A percentile compares a stretch with the other conserved stretches of the same genome.
phyloP scores from a whole-genome alignment of 2,888 invertebrate genomes.

The Biston stratarius region DNA sequence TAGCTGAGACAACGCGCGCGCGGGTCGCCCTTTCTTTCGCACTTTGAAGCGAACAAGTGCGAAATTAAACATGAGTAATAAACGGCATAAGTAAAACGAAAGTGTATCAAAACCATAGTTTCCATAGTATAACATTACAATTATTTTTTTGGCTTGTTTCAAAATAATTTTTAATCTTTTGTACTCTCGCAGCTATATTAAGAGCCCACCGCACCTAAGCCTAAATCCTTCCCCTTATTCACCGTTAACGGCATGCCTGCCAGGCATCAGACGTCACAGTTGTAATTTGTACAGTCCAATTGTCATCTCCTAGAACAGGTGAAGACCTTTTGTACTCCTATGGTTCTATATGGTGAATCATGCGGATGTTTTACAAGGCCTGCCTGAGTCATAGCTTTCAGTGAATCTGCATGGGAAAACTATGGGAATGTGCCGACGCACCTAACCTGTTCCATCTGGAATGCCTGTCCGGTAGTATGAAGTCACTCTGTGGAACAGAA shows the following conservation, averaged over 20 bases:
- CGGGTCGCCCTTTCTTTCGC: no score
- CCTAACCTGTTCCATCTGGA: constrained; percentile 36
- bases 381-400: constrained; percentile 56
- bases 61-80: no score
- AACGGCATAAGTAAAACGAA: no score
- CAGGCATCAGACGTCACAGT: constrained; percentile 46
- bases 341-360: constrained; percentile 53
- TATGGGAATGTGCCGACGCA: constrained; percentile 53
- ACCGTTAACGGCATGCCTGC: constrained; percentile 50
- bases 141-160: no score
- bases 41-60: no score
- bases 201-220: constrained; percentile 5
- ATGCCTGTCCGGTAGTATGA: constrained; percentile 27
- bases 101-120: no score
- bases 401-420: constrained; percentile 60
- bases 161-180: no score
- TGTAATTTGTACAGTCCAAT: constrained; percentile 32
- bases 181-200: not conserved
- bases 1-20: no score
- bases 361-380: constrained; percentile 41
- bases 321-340: constrained; percentile 40
- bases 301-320: constrained; percentile 51
- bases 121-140: no score
- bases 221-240: constrained; percentile 21
- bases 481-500: constrained; percentile 5